Evolutionary conservation across 1,140 invertebrate genomes (phyloP), one percentile per base, ranked within the genome.

Genomic region (Teleogryllus occipitalis): DNA sequence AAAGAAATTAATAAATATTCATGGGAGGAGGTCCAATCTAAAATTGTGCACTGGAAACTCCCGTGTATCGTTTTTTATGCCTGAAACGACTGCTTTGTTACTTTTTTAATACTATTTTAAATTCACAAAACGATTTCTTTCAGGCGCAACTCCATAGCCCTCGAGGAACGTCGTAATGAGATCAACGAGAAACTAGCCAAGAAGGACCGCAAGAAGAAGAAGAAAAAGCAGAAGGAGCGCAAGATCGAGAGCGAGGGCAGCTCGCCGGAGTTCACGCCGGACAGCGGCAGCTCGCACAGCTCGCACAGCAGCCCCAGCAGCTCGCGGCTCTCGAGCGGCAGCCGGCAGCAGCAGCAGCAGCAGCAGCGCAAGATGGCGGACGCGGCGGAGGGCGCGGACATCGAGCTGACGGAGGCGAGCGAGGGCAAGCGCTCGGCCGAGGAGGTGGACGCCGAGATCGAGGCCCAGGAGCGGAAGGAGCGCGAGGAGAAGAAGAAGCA

Each of bases 101-200:
- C 15, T 74, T 27, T 4, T 39, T 0, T 21, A 76, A 14, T 39
- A 15, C 14, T 6, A 14, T 27, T 76, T 76, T 15, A 8, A 8
- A 7, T 39, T 39, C 8, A 76, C 39, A 22, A 4, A 21, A 12
- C 21, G 22, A 12, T 39, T 75, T 79, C n/a, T 74, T 39, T 73
- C 80, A 90, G 90, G 85, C 87, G 89, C 80, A 88, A 90, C 84
- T 92, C 91, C 8, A 88, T 91, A 79, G 88, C 90, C 79, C 86
- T 94, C 81, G 91, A 93, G 83, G 90, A 92, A 85, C 89, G 90
- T 73, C 88, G 93, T 46, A 92, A 90, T 87, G 88, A 89, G 54
- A 86, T 93, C 76, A 92, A 91, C 83, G 92, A 93, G 82, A 94
- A 94, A 85, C 83, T 93, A 80, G 92, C 90, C 21, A 91, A 91